Conservation (phyloP, 2,113 vertebrate species). For the Puffinus mauretanicus region DNA sequence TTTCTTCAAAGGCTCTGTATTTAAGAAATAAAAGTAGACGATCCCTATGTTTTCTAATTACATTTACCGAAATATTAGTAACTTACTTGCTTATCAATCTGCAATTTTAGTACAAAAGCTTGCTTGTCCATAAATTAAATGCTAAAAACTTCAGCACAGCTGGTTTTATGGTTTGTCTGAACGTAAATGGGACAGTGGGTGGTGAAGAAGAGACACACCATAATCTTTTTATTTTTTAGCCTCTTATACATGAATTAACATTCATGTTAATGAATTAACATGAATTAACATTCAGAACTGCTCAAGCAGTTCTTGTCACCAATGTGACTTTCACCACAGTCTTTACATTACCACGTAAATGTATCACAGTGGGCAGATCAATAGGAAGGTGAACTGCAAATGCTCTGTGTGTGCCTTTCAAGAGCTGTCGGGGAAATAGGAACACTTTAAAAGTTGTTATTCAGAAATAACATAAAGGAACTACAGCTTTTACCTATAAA, state of each 20-base stretch:
- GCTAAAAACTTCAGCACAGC: neutral
- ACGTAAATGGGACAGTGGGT: neutral
- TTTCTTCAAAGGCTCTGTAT: conserved; percentile 86
- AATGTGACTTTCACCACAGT: neutral
- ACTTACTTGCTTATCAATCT: neutral
- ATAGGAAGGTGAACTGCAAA: neutral
- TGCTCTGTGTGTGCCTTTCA: neutral
- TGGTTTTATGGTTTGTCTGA: neutral
- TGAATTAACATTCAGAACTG: neutral
- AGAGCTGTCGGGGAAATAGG: neutral
- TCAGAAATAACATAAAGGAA: neutral
- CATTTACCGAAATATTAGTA: neutral
- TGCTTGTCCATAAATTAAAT: neutral
- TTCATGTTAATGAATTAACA: too few relatives aligned
- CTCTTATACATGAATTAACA: neutral
- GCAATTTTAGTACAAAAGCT: conserved; percentile 8
- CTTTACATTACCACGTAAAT: neutral
- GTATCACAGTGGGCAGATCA: neutral
- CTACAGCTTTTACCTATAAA: neutral
- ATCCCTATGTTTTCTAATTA: neutral
- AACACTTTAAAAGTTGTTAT: neutral
- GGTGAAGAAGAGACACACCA: neutral
- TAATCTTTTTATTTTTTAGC: neutral
- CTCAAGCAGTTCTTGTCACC: neutral
- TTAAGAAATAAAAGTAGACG: conserved; percentile 5